These are phyloP conservation scores for Copsychus sechellarum DNA, from an alignment of 2,113 vertebrate species.

Conservation along the genomic window DNA sequence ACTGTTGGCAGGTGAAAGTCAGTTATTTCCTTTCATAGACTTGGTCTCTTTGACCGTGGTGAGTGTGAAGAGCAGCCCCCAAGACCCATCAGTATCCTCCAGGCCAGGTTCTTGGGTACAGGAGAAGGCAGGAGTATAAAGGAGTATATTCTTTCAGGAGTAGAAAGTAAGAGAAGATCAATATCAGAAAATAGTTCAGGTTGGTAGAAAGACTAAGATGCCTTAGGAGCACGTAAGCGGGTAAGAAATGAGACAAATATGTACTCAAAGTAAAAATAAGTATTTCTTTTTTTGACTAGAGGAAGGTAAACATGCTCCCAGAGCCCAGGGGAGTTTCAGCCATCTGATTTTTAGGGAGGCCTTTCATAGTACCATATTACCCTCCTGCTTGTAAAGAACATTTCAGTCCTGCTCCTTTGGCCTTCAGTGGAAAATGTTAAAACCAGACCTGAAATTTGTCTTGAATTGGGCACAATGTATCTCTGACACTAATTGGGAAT, in stretches of 20 bases:
- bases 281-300: neutral
- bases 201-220: neutral
- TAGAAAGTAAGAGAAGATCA: neutral
- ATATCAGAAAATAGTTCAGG: neutral
- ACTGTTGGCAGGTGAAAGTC: neutral
- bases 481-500: neutral
- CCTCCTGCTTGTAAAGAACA: neutral
- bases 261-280: neutral
- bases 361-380: neutral
- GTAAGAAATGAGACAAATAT: neutral
- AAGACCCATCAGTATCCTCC: neutral
- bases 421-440: neutral
- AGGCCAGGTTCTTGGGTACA: neutral
- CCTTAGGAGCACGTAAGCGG: fast-evolving
- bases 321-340: neutral
- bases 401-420: neutral
- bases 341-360: neutral
- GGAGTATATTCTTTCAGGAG: neutral
- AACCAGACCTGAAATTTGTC: neutral
- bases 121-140: neutral
- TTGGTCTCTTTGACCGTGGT: neutral
- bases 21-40: neutral
- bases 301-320: neutral
- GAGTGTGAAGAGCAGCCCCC: neutral
- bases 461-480: neutral